phyloP scores from a whole-genome alignment of 2,888 invertebrate genomes.

The Drosophila longiperda region DNA sequence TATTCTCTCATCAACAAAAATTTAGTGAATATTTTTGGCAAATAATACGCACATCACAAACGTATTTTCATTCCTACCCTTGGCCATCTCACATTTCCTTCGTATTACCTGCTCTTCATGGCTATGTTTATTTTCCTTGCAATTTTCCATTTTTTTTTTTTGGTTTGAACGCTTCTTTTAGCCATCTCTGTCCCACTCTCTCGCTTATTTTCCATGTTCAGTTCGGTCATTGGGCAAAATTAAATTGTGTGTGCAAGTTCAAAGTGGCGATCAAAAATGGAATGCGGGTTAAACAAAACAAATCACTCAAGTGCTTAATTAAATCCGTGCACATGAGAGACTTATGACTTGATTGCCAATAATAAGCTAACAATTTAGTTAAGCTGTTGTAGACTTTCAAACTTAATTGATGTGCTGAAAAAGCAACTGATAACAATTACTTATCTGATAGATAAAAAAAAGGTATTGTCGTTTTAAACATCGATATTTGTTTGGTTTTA shows the following conservation, averaged over 20 bases:
- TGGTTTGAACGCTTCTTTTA: constrained; percentile 9
- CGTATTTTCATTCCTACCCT: background rate
- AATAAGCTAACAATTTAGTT: background rate
- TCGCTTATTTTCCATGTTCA: constrained; percentile 30
- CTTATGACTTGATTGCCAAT: background rate
- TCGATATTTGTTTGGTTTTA: background rate
- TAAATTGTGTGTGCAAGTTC: constrained; percentile 43
- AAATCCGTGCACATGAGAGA: constrained; percentile 25
- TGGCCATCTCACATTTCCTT: background rate
- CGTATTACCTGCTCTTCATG: background rate
- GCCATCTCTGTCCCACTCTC: too few relatives aligned
- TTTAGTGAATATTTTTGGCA: constrained; percentile 19
- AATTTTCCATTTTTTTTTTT: constrained; percentile 2
- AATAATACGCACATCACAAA: background rate
- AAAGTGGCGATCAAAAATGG: constrained; percentile 28
- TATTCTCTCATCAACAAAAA: background rate
- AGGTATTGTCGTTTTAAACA: background rate
- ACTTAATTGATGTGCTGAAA: background rate
- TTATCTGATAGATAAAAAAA: background rate
- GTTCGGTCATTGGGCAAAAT: constrained; percentile 39
- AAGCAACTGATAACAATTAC: background rate
- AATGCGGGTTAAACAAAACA: constrained; percentile 42
- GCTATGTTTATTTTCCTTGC: constrained; percentile 8
- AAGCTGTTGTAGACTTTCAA: background rate
- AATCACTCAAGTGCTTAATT: constrained; percentile 53